Base-by-base conservation (phyloP, 2,797 vertebrate genomes). In the Chloroceryle inda region DNA sequence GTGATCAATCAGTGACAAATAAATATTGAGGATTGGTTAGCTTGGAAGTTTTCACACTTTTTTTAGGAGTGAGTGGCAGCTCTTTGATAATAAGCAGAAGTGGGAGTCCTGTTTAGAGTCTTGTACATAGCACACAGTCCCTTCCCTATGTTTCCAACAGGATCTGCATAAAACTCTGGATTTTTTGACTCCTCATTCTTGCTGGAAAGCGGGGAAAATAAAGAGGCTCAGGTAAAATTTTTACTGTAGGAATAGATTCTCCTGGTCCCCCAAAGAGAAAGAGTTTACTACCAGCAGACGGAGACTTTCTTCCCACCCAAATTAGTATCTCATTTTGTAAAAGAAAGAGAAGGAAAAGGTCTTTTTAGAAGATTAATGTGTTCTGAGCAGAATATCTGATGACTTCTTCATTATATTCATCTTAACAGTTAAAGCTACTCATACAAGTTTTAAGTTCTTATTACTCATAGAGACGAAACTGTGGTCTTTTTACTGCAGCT, bases 111-210 rank as follows among this genome's bases (percentile, higher is more conserved):
- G 40, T 62, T 89, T 63, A 53, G 23, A 38, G 58, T 80, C 17
- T 63, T 16, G 20, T 20, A 35, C 1, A 5, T 18, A 47, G 12
- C 44, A 44, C 33, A 29, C 21, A 44, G n/a, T 58, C 47, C 19
- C 6, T 59, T 85, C 5, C 35, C 55, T 50, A 10, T 69, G 9
- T 23, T 93, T 8, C 2, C 5, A 40, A 13, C 15, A 17, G 33
- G 13, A 59, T 58, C 22, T 81, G 9, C 0, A 0, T 27, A 22
- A 27, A 75, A 42, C 11, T 64, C 21, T 14, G 44, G 1, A 0
- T 6, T 72, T 68, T 64, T 33, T 3, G 9, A 9, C 20, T 69
- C 12, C 38, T 80, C 17, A 10, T 68, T 77, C 21, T 12, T 74
- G 13, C 52, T 77, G 33, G 64, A 81, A 78, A 84, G 14, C 33